Percentiles rank a stretch among this genome's conserved stretches.
Conservation (phyloP, 2,113 vertebrate genomes). For the Uropsilus gracilis region DNA sequence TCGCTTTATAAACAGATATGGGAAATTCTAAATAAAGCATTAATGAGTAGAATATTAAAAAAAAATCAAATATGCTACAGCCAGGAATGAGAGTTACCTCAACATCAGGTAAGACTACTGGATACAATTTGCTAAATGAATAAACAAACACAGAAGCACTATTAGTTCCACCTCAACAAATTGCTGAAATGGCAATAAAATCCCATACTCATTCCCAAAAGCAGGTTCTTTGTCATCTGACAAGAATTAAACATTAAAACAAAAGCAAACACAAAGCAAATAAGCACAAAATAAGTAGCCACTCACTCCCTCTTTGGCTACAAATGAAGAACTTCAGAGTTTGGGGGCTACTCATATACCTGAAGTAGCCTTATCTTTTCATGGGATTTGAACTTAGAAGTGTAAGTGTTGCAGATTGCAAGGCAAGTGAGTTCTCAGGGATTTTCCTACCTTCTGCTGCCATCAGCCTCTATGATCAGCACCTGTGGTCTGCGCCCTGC, state of each 20-base stretch:
- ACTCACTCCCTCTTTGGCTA: background rate
- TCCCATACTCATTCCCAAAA: background rate
- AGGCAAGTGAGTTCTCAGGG: no score
- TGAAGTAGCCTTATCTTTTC: background rate
- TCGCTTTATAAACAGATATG: background rate
- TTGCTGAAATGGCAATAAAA: background rate
- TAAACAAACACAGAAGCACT: background rate
- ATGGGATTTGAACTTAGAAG: background rate
- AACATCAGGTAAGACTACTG: background rate
- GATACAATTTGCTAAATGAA: background rate
- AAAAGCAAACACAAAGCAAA: background rate
- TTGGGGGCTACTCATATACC: background rate
- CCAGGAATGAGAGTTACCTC: background rate
- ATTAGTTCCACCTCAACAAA: background rate
- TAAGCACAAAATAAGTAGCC: background rate
- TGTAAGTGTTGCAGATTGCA: background rate
- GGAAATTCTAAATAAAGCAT: background rate
- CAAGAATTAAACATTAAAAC: background rate
- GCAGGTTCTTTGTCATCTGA: background rate
- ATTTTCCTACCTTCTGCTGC: no score
- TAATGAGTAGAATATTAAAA: background rate
- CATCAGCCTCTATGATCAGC: no score
- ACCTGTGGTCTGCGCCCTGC: no score
- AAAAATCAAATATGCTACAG: background rate
- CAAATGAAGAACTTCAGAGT: background rate